phyloP scores from a whole-genome alignment of 35 echinoderm and acorn worm genomes.

The Ptychodera flava region DNA sequence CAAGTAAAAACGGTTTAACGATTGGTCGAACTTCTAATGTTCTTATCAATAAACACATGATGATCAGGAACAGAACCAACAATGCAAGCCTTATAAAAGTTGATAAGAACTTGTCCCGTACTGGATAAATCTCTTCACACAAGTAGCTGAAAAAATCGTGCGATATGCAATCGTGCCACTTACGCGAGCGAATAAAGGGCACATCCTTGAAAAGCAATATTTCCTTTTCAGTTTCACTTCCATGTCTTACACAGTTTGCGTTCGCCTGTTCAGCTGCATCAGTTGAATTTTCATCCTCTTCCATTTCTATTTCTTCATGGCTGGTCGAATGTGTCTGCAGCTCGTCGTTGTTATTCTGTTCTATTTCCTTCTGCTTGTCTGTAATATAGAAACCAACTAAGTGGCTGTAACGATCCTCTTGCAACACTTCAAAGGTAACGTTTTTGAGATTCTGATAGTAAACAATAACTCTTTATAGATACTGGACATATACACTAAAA shows the following conservation, averaged over 20 bases:
- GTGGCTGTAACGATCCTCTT: too few relatives aligned
- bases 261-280: too few relatives aligned
- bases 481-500: background rate
- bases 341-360: too few relatives aligned
- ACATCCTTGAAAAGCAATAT: background rate
- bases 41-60: background rate
- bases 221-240: background rate
- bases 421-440: background rate
- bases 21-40: background rate
- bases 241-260: too few relatives aligned
- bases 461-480: background rate
- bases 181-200: background rate
- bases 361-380: too few relatives aligned
- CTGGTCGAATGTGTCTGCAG: too few relatives aligned
- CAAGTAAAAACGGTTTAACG: background rate
- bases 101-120: background rate
- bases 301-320: too few relatives aligned
- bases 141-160: background rate
- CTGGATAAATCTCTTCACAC: background rate
- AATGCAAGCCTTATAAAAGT: background rate
- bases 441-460: background rate
- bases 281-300: too few relatives aligned
- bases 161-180: background rate
- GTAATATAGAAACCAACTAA: too few relatives aligned
- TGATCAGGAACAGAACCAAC: background rate